A percentile compares a stretch with the other conserved stretches of the same genome.
phyloP scores from a whole-genome alignment of 1,140 invertebrate genomes.

The Zaprionus ghesquierei region DNA sequence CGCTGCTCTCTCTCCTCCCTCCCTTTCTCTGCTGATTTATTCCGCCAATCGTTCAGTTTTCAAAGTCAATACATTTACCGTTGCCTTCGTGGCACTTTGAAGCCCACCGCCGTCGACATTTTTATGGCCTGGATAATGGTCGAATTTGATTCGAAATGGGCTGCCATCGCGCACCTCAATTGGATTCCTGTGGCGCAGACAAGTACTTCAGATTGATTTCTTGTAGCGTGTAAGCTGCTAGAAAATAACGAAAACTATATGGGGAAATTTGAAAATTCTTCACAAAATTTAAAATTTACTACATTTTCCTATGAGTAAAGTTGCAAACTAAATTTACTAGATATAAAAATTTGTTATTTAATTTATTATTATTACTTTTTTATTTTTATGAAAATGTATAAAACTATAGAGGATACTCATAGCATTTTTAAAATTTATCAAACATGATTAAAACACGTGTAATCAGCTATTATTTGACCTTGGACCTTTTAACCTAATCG shows the following conservation, averaged over 20 bases:
- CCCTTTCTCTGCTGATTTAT: constrained; percentile 70
- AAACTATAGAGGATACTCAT: no score
- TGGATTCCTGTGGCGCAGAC: neutral
- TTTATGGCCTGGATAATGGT: constrained; percentile 52
- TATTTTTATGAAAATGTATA: no score
- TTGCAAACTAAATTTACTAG: no score
- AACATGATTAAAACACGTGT: no score
- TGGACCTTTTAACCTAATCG: no score
- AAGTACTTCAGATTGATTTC: constrained; percentile 7
- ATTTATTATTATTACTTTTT: no score
- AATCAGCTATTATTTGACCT: no score
- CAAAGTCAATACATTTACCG: constrained; percentile 63
- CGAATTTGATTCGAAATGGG: constrained; percentile 45
- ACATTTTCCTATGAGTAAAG: no score
- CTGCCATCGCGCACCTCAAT: constrained; percentile 15
- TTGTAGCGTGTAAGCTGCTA: neutral
- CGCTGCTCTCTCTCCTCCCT: constrained; percentile 43
- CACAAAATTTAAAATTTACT: no score
- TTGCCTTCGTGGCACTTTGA: constrained; percentile 40
- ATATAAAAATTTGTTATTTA: no score
- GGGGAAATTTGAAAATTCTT: neutral
- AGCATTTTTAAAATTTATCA: no score
- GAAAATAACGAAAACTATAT: neutral
- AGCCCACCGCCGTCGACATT: constrained; percentile 50
- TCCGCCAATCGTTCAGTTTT: constrained; percentile 65